Percentiles rank a stretch among this genome's conserved stretches.
phyloP scores from a whole-genome alignment of 2,113 vertebrate species.

The Hippocampus guttulatus region DNA sequence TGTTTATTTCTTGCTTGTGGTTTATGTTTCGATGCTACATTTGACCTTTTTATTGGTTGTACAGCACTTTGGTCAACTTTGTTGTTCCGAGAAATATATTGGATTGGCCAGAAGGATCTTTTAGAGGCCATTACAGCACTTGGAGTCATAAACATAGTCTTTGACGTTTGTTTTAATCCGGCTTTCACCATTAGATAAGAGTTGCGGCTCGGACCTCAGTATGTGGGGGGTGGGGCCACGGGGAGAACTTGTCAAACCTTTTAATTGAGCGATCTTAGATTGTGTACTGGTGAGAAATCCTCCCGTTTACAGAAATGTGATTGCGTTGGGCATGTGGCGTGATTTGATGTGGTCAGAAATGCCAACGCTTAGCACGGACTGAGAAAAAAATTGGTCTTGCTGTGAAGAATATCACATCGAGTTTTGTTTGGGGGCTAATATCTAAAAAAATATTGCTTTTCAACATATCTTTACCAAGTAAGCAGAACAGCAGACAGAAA shows the following conservation, averaged over 20 bases:
- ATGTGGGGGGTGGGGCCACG: background rate
- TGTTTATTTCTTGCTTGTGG: background rate
- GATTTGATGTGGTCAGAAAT: no score
- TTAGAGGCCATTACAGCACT: constrained; percentile 6
- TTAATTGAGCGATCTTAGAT: background rate
- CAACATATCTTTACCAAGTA: no score
- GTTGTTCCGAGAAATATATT: background rate
- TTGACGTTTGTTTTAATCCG: constrained; percentile 25
- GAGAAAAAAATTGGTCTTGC: no score
- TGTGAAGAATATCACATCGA: background rate
- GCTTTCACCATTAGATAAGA: constrained; percentile 17
- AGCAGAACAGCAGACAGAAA: no score
- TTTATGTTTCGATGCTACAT: background rate
- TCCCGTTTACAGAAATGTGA: background rate
- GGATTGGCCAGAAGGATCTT: background rate
- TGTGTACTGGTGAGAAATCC: background rate
- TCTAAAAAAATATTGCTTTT: no score
- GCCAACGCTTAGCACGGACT: no score
- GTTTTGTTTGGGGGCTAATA: no score
- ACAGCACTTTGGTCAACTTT: background rate
- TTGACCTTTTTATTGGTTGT: background rate
- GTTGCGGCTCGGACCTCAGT: background rate
- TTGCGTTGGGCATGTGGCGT: background rate
- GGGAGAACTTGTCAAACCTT: constrained; percentile 16
- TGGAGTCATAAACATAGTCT: constrained; percentile 20